A percentile compares a stretch with the other conserved stretches of the same genome.
Evolutionary conservation across 2,113 vertebrate genomes (phyloP).

Genomic region (Heterocephalus glaber): DNA sequence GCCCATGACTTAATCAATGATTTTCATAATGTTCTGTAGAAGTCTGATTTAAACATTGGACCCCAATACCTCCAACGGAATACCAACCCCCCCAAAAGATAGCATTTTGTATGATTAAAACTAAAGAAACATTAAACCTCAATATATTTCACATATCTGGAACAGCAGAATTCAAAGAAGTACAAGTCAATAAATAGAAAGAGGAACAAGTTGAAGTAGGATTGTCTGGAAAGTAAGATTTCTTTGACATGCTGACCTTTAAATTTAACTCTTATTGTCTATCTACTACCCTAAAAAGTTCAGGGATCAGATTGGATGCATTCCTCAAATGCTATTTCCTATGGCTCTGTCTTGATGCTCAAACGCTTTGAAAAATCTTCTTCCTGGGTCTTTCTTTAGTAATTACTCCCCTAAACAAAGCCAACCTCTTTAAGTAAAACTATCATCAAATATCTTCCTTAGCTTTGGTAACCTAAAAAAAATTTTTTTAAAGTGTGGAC

Average conservation of each 20-base stretch:
- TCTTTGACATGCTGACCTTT: neutral
- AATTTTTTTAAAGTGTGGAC: neutral
- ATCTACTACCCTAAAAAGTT: neutral
- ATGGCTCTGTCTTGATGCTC: neutral
- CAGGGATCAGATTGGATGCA: neutral
- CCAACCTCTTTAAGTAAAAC: neutral
- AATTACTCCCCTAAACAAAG: neutral
- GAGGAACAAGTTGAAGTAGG: neutral
- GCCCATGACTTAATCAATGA: neutral
- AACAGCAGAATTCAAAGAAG: neutral
- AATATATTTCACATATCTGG: neutral
- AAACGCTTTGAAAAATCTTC: neutral
- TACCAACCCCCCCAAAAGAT: neutral
- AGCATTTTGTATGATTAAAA: neutral
- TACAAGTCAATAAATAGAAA: neutral
- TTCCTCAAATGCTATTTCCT: neutral
- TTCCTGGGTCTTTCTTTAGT: neutral
- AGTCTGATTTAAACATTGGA: neutral
- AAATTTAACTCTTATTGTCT: neutral
- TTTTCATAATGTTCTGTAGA: neutral
- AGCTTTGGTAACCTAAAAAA: neutral
- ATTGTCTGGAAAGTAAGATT: neutral
- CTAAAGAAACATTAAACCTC: neutral
- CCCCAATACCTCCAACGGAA: neutral
- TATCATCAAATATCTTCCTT: neutral